A percentile compares a stretch with the other conserved stretches of the same genome.
These are phyloP conservation scores for Daphoenositta chrysoptera DNA, from an alignment of 2,113 vertebrate genomes.

Conservation along the genomic window DNA sequence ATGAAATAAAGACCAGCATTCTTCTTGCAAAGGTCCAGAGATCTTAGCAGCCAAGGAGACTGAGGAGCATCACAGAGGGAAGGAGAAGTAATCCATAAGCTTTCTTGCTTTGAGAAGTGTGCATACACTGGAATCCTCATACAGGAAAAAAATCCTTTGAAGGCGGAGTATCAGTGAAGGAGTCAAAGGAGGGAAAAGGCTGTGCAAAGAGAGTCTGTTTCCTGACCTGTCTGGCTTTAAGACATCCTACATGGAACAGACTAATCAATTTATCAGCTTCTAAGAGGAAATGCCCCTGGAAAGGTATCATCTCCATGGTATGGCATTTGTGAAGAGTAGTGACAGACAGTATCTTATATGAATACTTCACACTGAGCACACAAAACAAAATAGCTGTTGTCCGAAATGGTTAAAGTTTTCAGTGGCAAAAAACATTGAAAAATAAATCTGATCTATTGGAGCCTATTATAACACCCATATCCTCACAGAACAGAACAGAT, in stretches of 20 bases:
- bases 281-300: not conserved
- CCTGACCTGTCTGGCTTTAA: not conserved
- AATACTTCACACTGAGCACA: not conserved
- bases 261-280: not conserved
- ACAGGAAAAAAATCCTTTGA: not conserved
- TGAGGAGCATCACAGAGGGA: not conserved
- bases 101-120: not conserved
- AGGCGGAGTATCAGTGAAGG: not conserved
- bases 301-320: not conserved
- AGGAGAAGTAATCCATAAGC: not conserved
- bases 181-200: not conserved
- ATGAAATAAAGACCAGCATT: not conserved
- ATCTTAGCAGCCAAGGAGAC: not conserved
- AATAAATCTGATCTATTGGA: conserved; percentile 19
- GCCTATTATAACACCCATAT: conserved; percentile 40
- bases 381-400: not conserved
- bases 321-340: not conserved
- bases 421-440: not conserved
- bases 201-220: not conserved
- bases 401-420: conserved; percentile 39
- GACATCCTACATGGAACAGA: not conserved
- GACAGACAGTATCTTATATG: not conserved
- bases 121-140: not conserved
- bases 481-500: conserved; percentile 53
- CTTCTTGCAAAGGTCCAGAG: not conserved